phyloP scores from a whole-genome alignment of 2,797 vertebrate genomes.

The Fratercula arctica region DNA sequence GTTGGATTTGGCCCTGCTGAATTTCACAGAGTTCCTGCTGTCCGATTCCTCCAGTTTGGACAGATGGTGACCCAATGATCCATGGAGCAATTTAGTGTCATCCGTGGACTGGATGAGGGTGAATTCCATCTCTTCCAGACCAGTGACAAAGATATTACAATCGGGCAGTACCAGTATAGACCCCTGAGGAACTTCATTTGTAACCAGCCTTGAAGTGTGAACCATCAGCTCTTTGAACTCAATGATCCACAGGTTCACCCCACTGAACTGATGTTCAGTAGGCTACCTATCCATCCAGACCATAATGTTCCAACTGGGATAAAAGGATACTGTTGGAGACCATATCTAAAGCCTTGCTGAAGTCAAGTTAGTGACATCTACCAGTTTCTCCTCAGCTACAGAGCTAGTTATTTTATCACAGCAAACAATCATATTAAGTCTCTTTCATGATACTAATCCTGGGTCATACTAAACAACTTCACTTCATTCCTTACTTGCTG shows the following conservation, averaged over 20 bases:
- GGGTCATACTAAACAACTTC: not conserved
- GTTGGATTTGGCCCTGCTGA: not conserved
- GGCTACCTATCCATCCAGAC: not conserved
- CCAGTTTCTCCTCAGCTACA: not conserved
- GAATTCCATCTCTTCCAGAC: not conserved
- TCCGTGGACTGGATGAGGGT: not conserved
- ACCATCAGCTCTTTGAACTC: not conserved
- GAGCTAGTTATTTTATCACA: not conserved
- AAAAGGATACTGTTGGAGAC: not conserved
- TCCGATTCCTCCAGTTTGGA: not conserved
- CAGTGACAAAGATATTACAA: not conserved
- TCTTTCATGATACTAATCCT: not conserved
- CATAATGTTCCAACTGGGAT: not conserved
- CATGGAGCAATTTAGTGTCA: not conserved
- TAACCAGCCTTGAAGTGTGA: fast-evolving
- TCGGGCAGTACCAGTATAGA: not conserved
- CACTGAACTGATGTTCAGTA: not conserved
- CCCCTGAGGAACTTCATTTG: not conserved
- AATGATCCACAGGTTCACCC: not conserved
- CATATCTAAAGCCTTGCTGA: not conserved
- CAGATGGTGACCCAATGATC: not conserved
- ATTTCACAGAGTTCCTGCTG: not conserved
- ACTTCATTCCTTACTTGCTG: not conserved
- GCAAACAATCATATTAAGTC: not conserved
- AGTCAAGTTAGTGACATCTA: not conserved